phyloP scores from a whole-genome alignment of 53 echinoderm and acorn worm genomes.

The Luidia sarsii region DNA sequence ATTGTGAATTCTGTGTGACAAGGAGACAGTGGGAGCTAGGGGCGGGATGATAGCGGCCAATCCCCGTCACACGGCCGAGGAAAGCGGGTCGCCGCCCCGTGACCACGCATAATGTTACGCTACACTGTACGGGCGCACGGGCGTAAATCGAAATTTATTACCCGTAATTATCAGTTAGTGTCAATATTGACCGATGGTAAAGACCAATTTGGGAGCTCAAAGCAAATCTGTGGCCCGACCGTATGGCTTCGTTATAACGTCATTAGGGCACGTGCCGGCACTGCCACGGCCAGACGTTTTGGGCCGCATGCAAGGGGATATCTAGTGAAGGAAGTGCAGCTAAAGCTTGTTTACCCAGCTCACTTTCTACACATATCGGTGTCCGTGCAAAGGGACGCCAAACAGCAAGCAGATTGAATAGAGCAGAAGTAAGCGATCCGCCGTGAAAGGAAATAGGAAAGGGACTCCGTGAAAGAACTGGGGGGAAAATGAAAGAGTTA shows the following conservation, averaged over 20 bases:
- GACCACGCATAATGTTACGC: constrained; percentile 24
- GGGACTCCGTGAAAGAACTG: constrained; percentile 3
- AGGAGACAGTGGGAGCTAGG: too few species aligned
- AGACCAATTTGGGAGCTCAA: constrained; percentile 61
- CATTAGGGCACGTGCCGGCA: constrained; percentile 49
- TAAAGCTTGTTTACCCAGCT: constrained; percentile 45
- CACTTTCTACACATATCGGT: constrained; percentile 45
- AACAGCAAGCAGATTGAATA: constrained; percentile 18
- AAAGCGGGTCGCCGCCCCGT: constrained; percentile 18
- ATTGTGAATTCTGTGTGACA: too few species aligned
- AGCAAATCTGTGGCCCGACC: constrained; percentile 22
- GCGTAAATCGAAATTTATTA: constrained; percentile 61
- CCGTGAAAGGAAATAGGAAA: constrained; percentile 10
- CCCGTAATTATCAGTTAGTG: constrained; percentile 50
- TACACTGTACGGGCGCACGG: not conserved
- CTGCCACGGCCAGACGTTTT: constrained; percentile 24
- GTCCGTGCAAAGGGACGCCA: constrained; percentile 15
- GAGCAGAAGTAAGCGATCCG: constrained; percentile 24
- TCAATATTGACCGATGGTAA: constrained; percentile 60
- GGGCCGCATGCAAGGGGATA: constrained; percentile 8
- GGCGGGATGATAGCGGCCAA: constrained; percentile 6
- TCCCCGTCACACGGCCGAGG: too few species aligned
- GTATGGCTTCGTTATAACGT: constrained; percentile 40
- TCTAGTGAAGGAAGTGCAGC: constrained; percentile 2
- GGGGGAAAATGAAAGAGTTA: not conserved